A percentile compares a stretch with the other conserved stretches of the same genome.
Conservation (phyloP, 2,797 vertebrate species). For the Lithobates sylvaticus region DNA sequence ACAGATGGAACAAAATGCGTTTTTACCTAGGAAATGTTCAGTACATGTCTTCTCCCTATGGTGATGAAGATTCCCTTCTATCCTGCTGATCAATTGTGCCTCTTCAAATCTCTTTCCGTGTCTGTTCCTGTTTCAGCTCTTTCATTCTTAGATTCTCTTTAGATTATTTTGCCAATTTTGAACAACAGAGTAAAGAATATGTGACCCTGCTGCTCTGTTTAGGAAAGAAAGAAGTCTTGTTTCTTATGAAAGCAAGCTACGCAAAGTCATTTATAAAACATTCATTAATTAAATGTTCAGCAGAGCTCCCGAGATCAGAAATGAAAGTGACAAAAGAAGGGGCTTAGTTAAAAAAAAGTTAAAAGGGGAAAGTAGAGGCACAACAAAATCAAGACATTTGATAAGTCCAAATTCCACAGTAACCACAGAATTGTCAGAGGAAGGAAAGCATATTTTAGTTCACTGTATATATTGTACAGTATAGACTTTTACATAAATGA, state of each 20-base stretch:
- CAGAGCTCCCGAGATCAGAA: slow-evolving; percentile 16
- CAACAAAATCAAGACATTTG: slow-evolving; percentile 14
- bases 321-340: slow-evolving; percentile 22
- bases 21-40: slow-evolving; percentile 22
- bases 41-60: slow-evolving; percentile 18
- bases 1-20: slow-evolving; percentile 37
- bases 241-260: slow-evolving; percentile 37
- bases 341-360: slow-evolving; percentile 22
- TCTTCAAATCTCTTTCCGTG: slow-evolving; percentile 34
- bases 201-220: slow-evolving; percentile 59
- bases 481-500: too few species aligned
- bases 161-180: slow-evolving; percentile 53
- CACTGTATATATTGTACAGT: too few species aligned
- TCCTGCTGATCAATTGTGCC: slow-evolving; percentile 51
- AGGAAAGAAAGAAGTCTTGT: slow-evolving; percentile 39
- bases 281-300: slow-evolving; percentile 56
- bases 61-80: slow-evolving; percentile 22
- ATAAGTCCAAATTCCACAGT: background rate
- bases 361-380: slow-evolving; percentile 41
- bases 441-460: background rate
- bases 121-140: slow-evolving; percentile 57
- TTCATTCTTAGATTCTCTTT: slow-evolving; percentile 54
- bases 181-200: slow-evolving; percentile 55
- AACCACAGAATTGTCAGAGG: slow-evolving; percentile 8
- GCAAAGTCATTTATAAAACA: slow-evolving; percentile 53